A percentile compares a stretch with the other conserved stretches of the same genome.
phyloP scores from a whole-genome alignment of 2,797 vertebrate genomes.

The Molossus alvarezi region DNA sequence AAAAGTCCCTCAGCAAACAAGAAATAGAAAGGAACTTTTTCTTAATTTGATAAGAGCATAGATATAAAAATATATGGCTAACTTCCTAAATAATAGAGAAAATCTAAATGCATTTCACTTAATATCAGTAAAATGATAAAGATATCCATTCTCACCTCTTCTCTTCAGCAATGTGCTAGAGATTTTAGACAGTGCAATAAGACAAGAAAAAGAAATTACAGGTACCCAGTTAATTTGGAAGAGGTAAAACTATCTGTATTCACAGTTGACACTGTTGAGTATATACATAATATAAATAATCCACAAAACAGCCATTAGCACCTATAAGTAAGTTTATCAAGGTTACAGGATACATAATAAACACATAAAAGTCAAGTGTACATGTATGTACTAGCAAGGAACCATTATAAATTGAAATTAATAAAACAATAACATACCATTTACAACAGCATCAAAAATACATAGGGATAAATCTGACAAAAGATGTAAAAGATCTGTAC shows the following conservation, averaged over 20 bases:
- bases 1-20: neutral
- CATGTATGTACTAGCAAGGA: constrained; percentile 3
- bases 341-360: neutral
- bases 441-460: neutral
- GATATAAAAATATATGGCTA: neutral
- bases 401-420: neutral
- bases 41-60: neutral
- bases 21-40: neutral
- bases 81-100: neutral
- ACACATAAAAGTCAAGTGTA: neutral
- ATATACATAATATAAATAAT: neutral
- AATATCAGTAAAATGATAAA: neutral
- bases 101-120: neutral
- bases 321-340: neutral
- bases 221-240: neutral
- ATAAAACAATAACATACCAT: neutral
- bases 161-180: neutral
- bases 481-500: neutral
- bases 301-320: constrained; percentile 35
- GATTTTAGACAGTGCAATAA: neutral
- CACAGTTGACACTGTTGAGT: neutral
- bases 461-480: neutral
- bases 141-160: neutral
- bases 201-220: neutral
- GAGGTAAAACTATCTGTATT: constrained; percentile 18